phyloP scores from a whole-genome alignment of 1,140 invertebrate genomes.

The Drosophila saltans region DNA sequence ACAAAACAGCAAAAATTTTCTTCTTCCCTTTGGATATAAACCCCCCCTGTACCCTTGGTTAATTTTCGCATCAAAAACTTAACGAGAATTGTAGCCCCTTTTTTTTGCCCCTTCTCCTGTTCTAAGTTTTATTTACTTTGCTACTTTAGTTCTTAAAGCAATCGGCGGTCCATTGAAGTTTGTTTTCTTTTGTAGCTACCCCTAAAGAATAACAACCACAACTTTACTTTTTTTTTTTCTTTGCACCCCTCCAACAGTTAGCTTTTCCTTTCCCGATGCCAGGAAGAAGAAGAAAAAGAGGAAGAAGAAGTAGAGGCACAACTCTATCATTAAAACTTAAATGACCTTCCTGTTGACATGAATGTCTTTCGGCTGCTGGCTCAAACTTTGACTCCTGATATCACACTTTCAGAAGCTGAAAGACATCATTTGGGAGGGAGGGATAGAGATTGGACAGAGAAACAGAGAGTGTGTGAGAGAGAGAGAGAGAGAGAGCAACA shows the following conservation, averaged over 20 bases:
- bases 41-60: not conserved
- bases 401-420: constrained; percentile 43
- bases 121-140: constrained; percentile 56
- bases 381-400: constrained; percentile 74
- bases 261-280: too few relatives aligned
- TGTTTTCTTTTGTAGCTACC: constrained; percentile 10
- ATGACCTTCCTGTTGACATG: constrained; percentile 74
- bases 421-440: not conserved
- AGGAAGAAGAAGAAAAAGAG: too few relatives aligned
- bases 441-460: not conserved
- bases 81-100: constrained; percentile 2
- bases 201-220: constrained; percentile 54
- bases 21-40: constrained; percentile 6
- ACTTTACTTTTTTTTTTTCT: constrained; percentile 29
- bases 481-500: not conserved
- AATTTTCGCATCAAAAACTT: constrained; percentile 13
- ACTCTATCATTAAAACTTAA: constrained; percentile 81
- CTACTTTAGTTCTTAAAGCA: constrained; percentile 68
- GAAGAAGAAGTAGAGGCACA: constrained; percentile 24
- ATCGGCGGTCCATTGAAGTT: constrained; percentile 40
- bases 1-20: not conserved
- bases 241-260: too few relatives aligned
- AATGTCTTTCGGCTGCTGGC: constrained; percentile 11
- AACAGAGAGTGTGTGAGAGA: not conserved
- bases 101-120: not conserved